Conservation (phyloP, 2,797 vertebrate species). For the Apogon talboti region DNA sequence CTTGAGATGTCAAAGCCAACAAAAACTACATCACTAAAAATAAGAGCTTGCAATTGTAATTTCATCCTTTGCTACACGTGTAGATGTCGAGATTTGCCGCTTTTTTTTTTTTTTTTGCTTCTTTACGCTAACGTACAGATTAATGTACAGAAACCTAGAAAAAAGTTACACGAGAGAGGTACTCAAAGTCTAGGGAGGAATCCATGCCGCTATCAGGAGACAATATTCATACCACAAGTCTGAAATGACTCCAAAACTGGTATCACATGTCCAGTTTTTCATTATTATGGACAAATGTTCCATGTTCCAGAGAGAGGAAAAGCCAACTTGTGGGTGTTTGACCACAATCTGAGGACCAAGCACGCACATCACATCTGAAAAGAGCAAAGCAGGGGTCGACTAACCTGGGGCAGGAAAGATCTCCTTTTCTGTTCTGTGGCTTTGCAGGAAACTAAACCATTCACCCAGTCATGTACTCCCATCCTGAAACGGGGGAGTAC, state of each 20-base stretch:
- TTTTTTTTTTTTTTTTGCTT: no score
- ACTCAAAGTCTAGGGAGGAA: no score
- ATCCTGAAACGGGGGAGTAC: constrained; percentile 85
- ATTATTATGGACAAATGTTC: background rate
- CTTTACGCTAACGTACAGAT: no score
- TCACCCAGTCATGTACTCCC: constrained; percentile 86
- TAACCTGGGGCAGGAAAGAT: constrained; percentile 81
- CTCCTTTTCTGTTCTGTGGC: constrained; percentile 79
- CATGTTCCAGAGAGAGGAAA: constrained; percentile 12
- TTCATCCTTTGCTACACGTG: background rate
- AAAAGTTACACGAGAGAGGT: no score
- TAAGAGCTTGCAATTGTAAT: background rate
- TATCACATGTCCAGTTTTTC: background rate
- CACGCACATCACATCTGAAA: constrained; percentile 23
- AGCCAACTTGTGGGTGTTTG: constrained; percentile 7
- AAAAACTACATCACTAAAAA: constrained; percentile 14
- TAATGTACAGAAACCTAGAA: no score
- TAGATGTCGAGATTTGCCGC: background rate
- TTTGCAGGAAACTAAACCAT: constrained; percentile 85
- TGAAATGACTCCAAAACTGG: no score
- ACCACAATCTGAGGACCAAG: constrained; percentile 65
- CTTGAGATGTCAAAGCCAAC: constrained; percentile 52
- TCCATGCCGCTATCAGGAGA: no score
- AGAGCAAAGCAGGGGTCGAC: constrained; percentile 64
- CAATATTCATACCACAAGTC: no score